Evolutionary conservation across 1,140 invertebrate genomes (phyloP), one percentile per base, ranked within the genome.

Genomic region (Hesperophylax magnus): DNA sequence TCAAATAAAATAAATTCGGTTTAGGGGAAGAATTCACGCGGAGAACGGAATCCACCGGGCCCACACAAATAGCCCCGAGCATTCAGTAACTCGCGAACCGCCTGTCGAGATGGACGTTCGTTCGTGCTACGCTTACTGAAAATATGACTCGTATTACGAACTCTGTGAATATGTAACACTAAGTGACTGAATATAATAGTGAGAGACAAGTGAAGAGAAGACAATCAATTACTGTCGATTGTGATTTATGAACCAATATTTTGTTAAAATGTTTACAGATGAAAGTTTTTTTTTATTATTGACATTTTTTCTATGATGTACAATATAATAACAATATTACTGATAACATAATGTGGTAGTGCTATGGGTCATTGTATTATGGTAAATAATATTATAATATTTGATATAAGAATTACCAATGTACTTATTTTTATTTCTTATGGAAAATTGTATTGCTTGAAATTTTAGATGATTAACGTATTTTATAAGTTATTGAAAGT

Each of bases 41-140:
- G 72, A 58, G 72, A 75, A 75, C 72, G 52, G 52, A 75, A 75
- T 71, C 17, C 71, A 11, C 15, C 14, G 31, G 72, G 75, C 56
- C 31, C 15, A 20, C 58, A 39, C 58, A 18, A 52, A 61, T 47
- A 34, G 58, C 75, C 5, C 31, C 31, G 34, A n/a, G 39, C 15
- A 18, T 56, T 63, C 75, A 77, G 75, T 77, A 24, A 47, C 24
- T 39, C 20, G n/a, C 58, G 27, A 63, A 52, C 75, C 14, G 75
- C 24, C 18, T 9, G n/a, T 18, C 6, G 31, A 58, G 58, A 14
- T 53, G 53, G 72, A n/a, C 24, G 72, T 34, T n/a, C n/a, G n/a
- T n/a, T n/a, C n/a, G n/a, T n/a, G n/a, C n/a, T n/a, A n/a, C n/a
- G n/a, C n/a, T n/a, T n/a, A n/a, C n/a, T n/a, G n/a, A n/a, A n/a